Percentiles rank a stretch among this genome's conserved stretches.
phyloP scores from a whole-genome alignment of 2,888 invertebrate species.

The Lissocephala sabroskyi region DNA sequence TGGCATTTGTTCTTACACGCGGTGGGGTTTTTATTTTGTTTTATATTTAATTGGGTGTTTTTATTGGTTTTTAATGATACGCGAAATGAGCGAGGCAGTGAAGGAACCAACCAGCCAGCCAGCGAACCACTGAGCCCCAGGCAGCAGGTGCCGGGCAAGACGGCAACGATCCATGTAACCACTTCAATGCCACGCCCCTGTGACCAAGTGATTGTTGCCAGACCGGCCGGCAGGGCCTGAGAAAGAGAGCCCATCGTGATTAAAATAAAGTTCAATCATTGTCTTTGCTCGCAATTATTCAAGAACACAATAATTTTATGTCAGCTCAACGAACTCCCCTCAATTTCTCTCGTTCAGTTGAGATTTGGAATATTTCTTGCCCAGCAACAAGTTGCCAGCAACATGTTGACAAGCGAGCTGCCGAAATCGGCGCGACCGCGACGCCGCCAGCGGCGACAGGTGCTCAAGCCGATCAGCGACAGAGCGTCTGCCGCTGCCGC shows the following conservation, averaged over 20 bases:
- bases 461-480: neutral
- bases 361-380: no score
- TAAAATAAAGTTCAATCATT: slow-evolving; percentile 55
- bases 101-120: neutral
- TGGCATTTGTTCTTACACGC: slow-evolving; percentile 61
- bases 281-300: slow-evolving; percentile 38
- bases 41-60: slow-evolving; percentile 63
- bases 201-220: slow-evolving; percentile 54
- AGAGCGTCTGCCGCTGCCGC: neutral
- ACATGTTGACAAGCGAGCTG: slow-evolving; percentile 16
- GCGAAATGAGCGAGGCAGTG: slow-evolving; percentile 52
- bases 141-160: slow-evolving; percentile 17
- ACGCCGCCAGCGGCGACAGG: neutral
- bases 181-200: slow-evolving; percentile 39
- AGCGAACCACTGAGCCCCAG: slow-evolving; percentile 33
- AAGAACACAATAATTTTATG: slow-evolving; percentile 32
- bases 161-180: neutral
- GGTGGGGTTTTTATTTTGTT: slow-evolving; percentile 26
- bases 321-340: no score
- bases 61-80: slow-evolving; percentile 63
- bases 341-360: no score
- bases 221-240: slow-evolving; percentile 30
- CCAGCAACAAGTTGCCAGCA: slow-evolving; percentile 7
- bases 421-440: neutral
- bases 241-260: slow-evolving; percentile 23